Percentiles rank a stretch among this genome's conserved stretches.
Evolutionary conservation across 2,797 vertebrate genomes (phyloP).

Genomic region (Chelidonichthys spinosus): DNA sequence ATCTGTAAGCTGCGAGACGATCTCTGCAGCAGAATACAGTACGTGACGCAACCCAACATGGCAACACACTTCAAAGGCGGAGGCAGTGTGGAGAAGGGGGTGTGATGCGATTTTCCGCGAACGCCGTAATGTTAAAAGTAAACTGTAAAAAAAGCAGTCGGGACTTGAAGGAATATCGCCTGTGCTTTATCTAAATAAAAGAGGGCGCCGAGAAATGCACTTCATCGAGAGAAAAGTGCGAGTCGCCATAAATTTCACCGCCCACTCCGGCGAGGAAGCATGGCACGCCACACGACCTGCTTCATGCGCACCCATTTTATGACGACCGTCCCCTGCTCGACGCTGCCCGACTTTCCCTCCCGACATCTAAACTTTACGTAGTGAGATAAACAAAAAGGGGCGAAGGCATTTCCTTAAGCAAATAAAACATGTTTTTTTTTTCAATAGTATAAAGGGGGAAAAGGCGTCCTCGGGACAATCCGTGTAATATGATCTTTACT

Average conservation of each 20-base stretch:
- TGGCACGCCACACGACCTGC: conserved; percentile 81
- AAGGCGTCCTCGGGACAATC: background rate
- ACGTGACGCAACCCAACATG: conserved; percentile 87
- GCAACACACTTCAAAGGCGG: conserved; percentile 85
- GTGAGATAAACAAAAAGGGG: conserved; percentile 4
- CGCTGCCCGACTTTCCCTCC: conserved; percentile 45
- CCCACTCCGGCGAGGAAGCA: conserved; percentile 83
- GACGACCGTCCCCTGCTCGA: conserved; percentile 70
- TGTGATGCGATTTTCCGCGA: conserved; percentile 76
- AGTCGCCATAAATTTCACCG: conserved; percentile 73
- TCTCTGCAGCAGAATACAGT: conserved; percentile 81
- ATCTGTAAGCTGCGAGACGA: conserved; percentile 62
- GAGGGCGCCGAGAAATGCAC: background rate
- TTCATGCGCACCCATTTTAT: conserved; percentile 85
- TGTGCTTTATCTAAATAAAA: background rate
- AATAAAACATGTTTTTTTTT: background rate
- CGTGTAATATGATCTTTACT: conserved; percentile 78
- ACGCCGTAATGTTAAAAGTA: conserved; percentile 38
- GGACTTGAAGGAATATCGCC: accelerated
- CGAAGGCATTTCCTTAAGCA: background rate
- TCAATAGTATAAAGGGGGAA: background rate
- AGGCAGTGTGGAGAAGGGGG: conserved; percentile 75
- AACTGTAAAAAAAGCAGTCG: conserved; percentile 48
- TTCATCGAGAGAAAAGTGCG: conserved; percentile 74
- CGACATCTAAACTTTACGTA: background rate